Evolutionary conservation across 2,888 invertebrate species (phyloP), one percentile per base, ranked within the genome.

Genomic region (Cerceris rybyensis): DNA sequence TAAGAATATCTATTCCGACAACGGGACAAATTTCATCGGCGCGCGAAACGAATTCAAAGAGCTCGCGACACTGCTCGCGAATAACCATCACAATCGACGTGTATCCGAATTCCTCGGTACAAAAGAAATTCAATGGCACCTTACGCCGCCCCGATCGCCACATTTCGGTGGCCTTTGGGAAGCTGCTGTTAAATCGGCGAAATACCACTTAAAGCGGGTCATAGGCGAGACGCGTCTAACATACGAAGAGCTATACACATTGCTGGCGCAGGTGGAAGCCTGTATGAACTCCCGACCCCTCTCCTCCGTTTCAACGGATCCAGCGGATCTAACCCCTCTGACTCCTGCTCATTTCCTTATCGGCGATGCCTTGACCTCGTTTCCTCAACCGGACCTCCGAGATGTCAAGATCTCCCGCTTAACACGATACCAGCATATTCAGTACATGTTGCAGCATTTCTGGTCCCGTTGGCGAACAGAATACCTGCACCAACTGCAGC

Each of bases 161-260:
- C 58, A 75, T 7, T 75, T 70, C 1, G 75, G 65, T 1, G 70
- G 70, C 0, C 9, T 70, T 0, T 72, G 72, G 66, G 66, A 72
- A 7, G 7, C 42, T 0, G 66, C 54, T 0, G 60, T 66, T 1
- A 87, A 87, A 67, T 80, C 82, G 0, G 80, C 85, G 0, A 91
- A 91, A 75, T 64, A 68, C 49, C 87, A 90, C 68, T 59, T 90
- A 7, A 74, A 77, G n/a, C 69, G 85, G n/a, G 69, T 85, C 5
- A 70, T 85, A 5, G 85, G 87, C 0, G 74, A 81, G 11, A 7
- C 65, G 1, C 60, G 59, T 9, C 59, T 89, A 7, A 88, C 84
- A 0, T 86, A 76, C 58, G 86, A 90, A 50, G 84, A 90, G 52
- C 78, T 85, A 6, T 63, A 58, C 14, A 88, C 82, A 0, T 7